Base-by-base conservation (phyloP, 2,113 vertebrate species). In the Epinephelus lanceolatus region DNA sequence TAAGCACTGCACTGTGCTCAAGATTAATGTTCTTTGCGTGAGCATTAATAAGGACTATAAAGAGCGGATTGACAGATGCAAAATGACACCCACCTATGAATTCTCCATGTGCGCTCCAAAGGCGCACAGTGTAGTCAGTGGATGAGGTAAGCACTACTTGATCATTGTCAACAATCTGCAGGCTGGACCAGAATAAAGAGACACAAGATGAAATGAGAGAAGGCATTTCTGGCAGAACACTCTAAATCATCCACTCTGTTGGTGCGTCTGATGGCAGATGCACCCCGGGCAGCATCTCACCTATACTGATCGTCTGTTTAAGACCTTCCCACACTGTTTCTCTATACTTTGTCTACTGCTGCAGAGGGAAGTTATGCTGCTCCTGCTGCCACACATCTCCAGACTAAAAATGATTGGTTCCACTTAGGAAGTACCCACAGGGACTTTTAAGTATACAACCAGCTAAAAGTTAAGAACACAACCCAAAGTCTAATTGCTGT, bases 61-160 rank as follows among this genome's bases (percentile, higher is more conserved):
- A n/a, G 37, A 69, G 37, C 14, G 52, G 57, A 78, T 12, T 87
- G 74, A 76, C 68, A 52, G 66, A 55, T 66, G 69, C 25, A 56
- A 23, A 80, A 71, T 66, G 81, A 70, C 74, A 87, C 90, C 77
- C 80, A 96, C 91, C 95, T 67, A 93, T 90, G 78, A 93, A 95
- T 3, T 94, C 90, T 74, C 95, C 92, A 2, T 83, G 51, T 53
- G 69, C 52, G 33, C 91, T 95, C 95, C 95, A 96, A 7, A 96
- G 90, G 2, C 52, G 78, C 62, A 96, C 94, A 0, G 94, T 95
- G 86, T 30, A 49, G 78, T 94, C 95, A 4, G 65, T 37, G 15
- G 96, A 95, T 8, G 89, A 95, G 1, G 93, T 95, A 57, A 97
- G 94, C 68, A 96, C 85, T 88, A 92, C 76, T 80, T 89, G 91